Evolutionary conservation across 2,797 vertebrate species (phyloP).

Genomic region (Mus spretus): DNA sequence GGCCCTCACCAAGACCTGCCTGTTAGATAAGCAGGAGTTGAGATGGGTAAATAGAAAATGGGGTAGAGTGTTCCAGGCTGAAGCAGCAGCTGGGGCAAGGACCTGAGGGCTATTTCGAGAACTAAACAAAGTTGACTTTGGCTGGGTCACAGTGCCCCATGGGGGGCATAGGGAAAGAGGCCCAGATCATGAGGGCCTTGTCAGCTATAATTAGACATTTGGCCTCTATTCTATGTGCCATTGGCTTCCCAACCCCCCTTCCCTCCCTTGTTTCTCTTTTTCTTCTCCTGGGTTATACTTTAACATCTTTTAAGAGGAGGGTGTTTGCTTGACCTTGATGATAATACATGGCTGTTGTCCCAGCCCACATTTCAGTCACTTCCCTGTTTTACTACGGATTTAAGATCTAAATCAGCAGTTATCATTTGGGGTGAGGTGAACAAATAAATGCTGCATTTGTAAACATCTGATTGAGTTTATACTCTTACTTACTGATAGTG

Average conservation of each 20-base stretch:
- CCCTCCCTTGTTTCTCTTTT: not conserved
- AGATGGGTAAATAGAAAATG: not conserved
- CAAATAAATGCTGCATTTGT: not conserved
- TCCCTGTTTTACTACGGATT: not conserved
- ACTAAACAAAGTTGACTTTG: constrained; percentile 71
- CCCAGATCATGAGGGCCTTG: constrained; percentile 64
- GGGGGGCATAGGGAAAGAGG: constrained; percentile 68
- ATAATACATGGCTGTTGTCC: not conserved
- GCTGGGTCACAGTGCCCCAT: constrained; percentile 67
- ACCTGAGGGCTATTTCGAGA: constrained; percentile 72
- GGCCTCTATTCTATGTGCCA: constrained; percentile 23
- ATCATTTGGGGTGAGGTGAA: not conserved
- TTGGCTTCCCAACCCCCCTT: not conserved
- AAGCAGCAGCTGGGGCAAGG: constrained; percentile 18
- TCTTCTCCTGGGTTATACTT: constrained; percentile 19
- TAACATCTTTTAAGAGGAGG: constrained; percentile 38
- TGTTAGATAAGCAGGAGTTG: constrained; percentile 35
- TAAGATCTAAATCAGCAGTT: not conserved
- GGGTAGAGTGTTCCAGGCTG: not conserved
- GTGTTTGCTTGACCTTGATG: constrained; percentile 10
- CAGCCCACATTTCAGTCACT: not conserved
- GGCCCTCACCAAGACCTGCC: not conserved
- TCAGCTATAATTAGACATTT: constrained; percentile 74
- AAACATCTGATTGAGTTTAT: not conserved
- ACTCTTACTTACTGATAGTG: not conserved